phyloP scores from a whole-genome alignment of 2,888 invertebrate genomes.

The Stenchaetothrips biformis region DNA sequence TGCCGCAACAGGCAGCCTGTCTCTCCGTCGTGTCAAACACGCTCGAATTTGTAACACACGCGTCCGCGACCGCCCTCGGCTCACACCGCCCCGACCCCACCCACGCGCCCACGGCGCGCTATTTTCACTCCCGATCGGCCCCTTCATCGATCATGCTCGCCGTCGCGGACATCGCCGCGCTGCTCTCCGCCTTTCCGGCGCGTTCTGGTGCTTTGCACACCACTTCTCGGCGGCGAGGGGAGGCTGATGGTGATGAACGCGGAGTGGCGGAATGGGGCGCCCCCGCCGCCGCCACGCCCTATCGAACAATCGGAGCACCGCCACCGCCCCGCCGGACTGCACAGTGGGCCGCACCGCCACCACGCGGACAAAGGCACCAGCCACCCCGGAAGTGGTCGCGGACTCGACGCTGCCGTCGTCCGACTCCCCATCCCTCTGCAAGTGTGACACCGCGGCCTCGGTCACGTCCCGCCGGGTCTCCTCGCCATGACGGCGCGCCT shows the following conservation, averaged over 20 bases:
- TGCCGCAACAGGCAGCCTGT: neutral
- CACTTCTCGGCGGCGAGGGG: neutral
- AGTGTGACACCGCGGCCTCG: too few species aligned
- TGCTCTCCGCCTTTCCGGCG: neutral
- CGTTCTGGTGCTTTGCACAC: neutral
- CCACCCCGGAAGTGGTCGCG: too few species aligned
- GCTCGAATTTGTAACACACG: too few species aligned
- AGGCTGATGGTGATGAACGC: conserved; percentile 10
- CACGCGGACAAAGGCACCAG: too few species aligned
- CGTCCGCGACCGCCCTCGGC: too few species aligned
- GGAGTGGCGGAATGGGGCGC: neutral
- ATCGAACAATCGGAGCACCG: neutral
- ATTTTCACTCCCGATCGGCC: conserved; percentile 1
- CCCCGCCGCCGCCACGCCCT: neutral
- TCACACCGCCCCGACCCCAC: neutral
- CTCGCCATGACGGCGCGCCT: too few species aligned
- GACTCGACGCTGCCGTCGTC: too few species aligned
- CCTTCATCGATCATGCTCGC: neutral
- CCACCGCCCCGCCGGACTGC: neutral
- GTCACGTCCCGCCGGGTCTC: too few species aligned
- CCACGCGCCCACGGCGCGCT: neutral
- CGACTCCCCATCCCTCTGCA: too few species aligned
- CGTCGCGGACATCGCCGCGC: neutral
- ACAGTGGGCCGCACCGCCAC: too few species aligned
- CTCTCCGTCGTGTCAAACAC: too few species aligned